phyloP scores from a whole-genome alignment of 2,888 invertebrate genomes.

The Creontiades dilutus region DNA sequence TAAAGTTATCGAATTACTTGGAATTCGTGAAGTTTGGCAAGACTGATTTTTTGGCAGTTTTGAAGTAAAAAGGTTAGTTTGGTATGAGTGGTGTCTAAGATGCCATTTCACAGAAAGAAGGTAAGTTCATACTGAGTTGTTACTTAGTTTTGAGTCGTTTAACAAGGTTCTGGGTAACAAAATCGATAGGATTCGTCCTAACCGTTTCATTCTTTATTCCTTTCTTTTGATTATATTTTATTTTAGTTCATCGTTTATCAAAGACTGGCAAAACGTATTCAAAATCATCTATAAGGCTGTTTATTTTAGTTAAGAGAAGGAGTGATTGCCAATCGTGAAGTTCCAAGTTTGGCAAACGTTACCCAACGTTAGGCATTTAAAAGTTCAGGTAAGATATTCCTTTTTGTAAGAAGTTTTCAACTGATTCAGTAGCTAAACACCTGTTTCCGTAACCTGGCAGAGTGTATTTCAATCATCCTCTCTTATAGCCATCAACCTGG shows the following conservation, averaged over 20 bases:
- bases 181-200: too few relatives aligned
- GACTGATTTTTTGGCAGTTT: too few relatives aligned
- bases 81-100: too few relatives aligned
- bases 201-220: too few relatives aligned
- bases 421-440: background rate
- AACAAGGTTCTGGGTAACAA: too few relatives aligned
- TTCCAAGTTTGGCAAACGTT: conserved; percentile 11
- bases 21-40: too few relatives aligned
- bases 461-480: conserved; percentile 35
- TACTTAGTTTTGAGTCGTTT: too few relatives aligned
- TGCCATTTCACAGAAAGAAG: too few relatives aligned
- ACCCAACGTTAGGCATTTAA: conserved; percentile 3
- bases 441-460: conserved; percentile 24
- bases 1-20: too few relatives aligned
- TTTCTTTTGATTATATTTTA: too few relatives aligned
- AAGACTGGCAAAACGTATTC: background rate
- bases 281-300: conserved; percentile 7
- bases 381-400: background rate
- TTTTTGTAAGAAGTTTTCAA: conserved; percentile 32
- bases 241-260: conserved; percentile 2
- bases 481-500: conserved; percentile 21
- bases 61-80: too few relatives aligned
- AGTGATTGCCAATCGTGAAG: background rate
- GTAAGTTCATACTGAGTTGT: too few relatives aligned
- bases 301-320: background rate